Evolutionary conservation across 30 jellyfish, hydroid and myxozoan genomes (phyloP).

Genomic region (Sanderia malayensis): DNA sequence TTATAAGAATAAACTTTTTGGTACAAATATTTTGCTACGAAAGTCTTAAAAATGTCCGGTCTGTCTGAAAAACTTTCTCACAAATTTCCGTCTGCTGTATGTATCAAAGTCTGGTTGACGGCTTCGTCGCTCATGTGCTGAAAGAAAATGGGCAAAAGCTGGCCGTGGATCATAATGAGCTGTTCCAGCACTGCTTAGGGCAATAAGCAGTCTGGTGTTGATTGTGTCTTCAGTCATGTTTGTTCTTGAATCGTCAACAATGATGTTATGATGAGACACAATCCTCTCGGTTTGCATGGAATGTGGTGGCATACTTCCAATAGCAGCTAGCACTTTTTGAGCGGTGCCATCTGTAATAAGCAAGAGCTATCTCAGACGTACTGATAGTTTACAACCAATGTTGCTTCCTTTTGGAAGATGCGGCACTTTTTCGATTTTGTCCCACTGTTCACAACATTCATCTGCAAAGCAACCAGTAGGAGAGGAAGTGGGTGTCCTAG

Average conservation of each 20-base stretch:
- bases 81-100: constrained; percentile 47
- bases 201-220: constrained; percentile 46
- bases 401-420: too few species aligned
- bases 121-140: constrained; percentile 51
- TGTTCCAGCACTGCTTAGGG: constrained; percentile 46
- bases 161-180: constrained; percentile 57
- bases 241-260: constrained; percentile 39
- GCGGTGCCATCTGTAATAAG: constrained; percentile 40
- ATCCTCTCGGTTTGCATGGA: constrained; percentile 41
- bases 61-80: constrained; percentile 36
- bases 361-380: constrained; percentile 51
- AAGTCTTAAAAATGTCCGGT: constrained; percentile 35
- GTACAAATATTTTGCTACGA: constrained; percentile 20
- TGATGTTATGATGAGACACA: constrained; percentile 46
- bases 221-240: constrained; percentile 43
- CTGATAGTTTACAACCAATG: constrained; percentile 38
- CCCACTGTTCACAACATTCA: constrained; percentile 50
- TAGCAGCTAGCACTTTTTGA: constrained; percentile 44
- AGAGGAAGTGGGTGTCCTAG: too few species aligned
- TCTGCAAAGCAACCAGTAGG: constrained; percentile 31
- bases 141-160: constrained; percentile 43
- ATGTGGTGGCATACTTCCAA: constrained; percentile 36
- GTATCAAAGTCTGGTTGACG: constrained; percentile 44
- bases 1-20: constrained; percentile 27
- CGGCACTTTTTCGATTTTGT: constrained; percentile 9